Evolutionary conservation across 2,113 vertebrate species (phyloP), one percentile per base, ranked within the genome.

Genomic region (Cottus gobio): DNA sequence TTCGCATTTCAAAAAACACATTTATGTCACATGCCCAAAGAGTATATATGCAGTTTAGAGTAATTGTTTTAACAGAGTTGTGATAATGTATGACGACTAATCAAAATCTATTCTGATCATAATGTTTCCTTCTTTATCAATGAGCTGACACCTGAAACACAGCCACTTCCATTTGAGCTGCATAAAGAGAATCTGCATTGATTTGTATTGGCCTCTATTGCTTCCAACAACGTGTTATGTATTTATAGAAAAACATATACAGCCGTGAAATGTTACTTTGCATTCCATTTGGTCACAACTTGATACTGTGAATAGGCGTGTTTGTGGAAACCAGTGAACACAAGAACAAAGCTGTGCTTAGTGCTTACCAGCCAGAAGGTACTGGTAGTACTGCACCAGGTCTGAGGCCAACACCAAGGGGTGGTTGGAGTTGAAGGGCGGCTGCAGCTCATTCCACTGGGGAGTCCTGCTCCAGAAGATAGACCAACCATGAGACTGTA

Each of bases 391-490:
- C 92, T 98, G 98, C 36, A 99, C 97, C 3, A 97, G 95, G 90
- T 99, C 98, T 20, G 97, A 97, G 72, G 97, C 96, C 57, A 97
- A 92, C 82, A 99, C 96, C 89, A 99, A 91, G 6, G 97, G 97
- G 90, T 99, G 97, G 92, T 95, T 98, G 87, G 96, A 95, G 91
- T 95, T 97, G 95, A 99, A 99, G 50, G 97, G 98, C 58, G 97
- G 98, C 92, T 99, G 98, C 65, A 99, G 94, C 82, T 99, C 98
- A 85, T 97, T 99, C 98, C 98, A 99, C 83, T 98, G 98, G 69
- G 97, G 98, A 60, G 98, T 99, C 95, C 98, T 99, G 92, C 85
- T 82, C 78, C 80, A 80, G 80, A 91, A 89, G 61, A 84, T 39
- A 89, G 75, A 89, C 60, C 48, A 69, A 36, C 70, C 42, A 44